Percentiles rank a stretch among this genome's conserved stretches.
Conservation (phyloP, 2,888 invertebrate genomes). For the Malthinus seriepunctatus region DNA sequence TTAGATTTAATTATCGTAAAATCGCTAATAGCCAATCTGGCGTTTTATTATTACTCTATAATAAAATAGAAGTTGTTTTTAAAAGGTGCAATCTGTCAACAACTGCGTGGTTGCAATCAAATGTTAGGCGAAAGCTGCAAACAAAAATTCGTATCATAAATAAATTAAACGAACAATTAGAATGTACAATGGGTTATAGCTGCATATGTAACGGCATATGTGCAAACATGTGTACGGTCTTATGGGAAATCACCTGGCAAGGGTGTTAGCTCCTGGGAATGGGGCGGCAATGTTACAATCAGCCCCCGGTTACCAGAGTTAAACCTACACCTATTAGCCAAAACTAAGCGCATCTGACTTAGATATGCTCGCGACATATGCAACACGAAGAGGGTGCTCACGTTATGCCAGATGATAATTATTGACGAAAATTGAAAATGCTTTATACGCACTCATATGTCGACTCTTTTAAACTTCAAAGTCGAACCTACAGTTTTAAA, state of each 20-base stretch:
- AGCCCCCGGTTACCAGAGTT: constrained; percentile 26
- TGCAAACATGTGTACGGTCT: constrained; percentile 57
- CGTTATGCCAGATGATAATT: constrained; percentile 35
- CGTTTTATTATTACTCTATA: not conserved
- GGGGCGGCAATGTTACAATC: constrained; percentile 34
- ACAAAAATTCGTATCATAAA: constrained; percentile 51
- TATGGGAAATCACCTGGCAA: constrained; percentile 58
- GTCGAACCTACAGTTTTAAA: too few relatives aligned
- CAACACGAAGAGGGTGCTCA: constrained; percentile 34
- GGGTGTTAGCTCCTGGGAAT: constrained; percentile 49
- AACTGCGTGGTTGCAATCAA: constrained; percentile 16
- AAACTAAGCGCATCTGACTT: constrained; percentile 37
- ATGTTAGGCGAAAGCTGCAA: constrained; percentile 40
- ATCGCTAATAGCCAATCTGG: too few relatives aligned
- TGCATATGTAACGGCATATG: constrained; percentile 53
- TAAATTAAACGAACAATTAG: constrained; percentile 55
- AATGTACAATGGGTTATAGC: constrained; percentile 46
- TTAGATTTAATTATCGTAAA: too few relatives aligned
- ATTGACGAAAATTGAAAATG: too few relatives aligned
- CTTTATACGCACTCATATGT: too few relatives aligned
- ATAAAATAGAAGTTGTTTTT: not conserved
- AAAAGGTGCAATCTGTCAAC: constrained; percentile 24
- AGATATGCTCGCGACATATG: constrained; percentile 40
- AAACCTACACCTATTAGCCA: constrained; percentile 40
- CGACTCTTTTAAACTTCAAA: too few relatives aligned